A percentile compares a stretch with the other conserved stretches of the same genome.
Conservation (phyloP, 2,797 vertebrate species). For the Tarsius wallacei region DNA sequence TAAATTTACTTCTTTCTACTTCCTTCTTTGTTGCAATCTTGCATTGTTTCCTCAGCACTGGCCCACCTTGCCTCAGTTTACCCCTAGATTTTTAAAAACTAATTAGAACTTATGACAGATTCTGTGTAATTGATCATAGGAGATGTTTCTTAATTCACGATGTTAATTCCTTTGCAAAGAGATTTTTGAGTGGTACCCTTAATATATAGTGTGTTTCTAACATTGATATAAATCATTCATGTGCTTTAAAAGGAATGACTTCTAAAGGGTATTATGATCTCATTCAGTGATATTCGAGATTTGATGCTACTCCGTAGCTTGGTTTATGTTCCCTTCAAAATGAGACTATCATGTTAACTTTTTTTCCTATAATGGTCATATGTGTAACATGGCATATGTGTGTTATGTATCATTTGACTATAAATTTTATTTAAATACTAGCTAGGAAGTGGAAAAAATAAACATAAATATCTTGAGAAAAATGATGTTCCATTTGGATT, state of each 20-base stretch:
- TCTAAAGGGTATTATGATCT: not conserved
- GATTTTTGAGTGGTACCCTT: not conserved
- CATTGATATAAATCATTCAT: not conserved
- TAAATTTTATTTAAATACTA: not conserved
- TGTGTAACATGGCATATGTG: not conserved
- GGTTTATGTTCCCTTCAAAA: not conserved
- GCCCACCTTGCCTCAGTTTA: too few species aligned
- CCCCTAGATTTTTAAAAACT: not conserved
- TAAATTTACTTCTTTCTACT: too few species aligned
- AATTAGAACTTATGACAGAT: slow-evolving; percentile 41
- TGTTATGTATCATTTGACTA: not conserved
- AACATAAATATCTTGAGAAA: not conserved
- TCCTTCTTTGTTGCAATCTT: too few species aligned
- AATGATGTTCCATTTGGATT: not conserved
- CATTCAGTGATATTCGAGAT: not conserved
- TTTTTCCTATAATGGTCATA: not conserved
- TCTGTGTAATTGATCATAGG: not conserved
- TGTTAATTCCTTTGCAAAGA: not conserved
- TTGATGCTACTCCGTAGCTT: not conserved
- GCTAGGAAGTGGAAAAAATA: not conserved
- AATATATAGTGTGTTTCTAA: slow-evolving; percentile 29
- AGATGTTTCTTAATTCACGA: not conserved
- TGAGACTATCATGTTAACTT: not conserved
- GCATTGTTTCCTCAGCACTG: too few species aligned
- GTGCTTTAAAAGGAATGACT: slow-evolving; percentile 27